A percentile compares a stretch with the other conserved stretches of the same genome.
Conservation (phyloP, 2,797 vertebrate genomes). For the Galaxias olidus region DNA sequence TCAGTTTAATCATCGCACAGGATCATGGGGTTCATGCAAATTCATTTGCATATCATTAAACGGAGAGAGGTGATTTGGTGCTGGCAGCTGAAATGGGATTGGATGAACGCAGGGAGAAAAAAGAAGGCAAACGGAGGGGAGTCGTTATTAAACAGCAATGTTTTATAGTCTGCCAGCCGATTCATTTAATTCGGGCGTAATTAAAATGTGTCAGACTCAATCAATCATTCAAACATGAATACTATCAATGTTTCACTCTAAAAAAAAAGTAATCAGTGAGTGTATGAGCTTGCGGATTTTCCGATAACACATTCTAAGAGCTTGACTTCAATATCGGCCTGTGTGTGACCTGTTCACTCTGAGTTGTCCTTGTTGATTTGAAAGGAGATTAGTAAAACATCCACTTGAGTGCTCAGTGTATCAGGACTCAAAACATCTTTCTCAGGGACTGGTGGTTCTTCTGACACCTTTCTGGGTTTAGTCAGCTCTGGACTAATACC, state of each 20-base stretch:
- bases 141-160: slow-evolving; percentile 77
- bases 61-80: slow-evolving; percentile 75
- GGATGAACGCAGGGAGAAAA: slow-evolving; percentile 55
- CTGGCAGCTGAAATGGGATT: slow-evolving; percentile 71
- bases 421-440: slow-evolving; percentile 39
- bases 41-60: slow-evolving; percentile 81
- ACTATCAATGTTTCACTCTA: slow-evolving; percentile 71
- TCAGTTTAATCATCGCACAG: slow-evolving; percentile 77
- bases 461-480: slow-evolving; percentile 41
- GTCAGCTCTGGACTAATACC: slow-evolving; percentile 47
- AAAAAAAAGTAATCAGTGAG: slow-evolving; percentile 62
- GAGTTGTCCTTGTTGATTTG: slow-evolving; percentile 33
- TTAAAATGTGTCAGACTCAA: slow-evolving; percentile 79
- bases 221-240: slow-evolving; percentile 73
- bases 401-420: slow-evolving; percentile 32
- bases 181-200: slow-evolving; percentile 78
- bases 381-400: slow-evolving; percentile 47
- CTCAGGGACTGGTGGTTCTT: slow-evolving; percentile 58
- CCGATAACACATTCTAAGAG: slow-evolving; percentile 67
- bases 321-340: slow-evolving; percentile 48
- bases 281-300: slow-evolving; percentile 54
- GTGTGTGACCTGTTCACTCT: slow-evolving; percentile 55
- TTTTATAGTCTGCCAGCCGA: slow-evolving; percentile 76
- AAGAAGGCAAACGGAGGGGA: slow-evolving; percentile 62
- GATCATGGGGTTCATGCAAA: slow-evolving; percentile 80